Conservation (phyloP, 2,113 vertebrate species). For the Erythrocebus patas region DNA sequence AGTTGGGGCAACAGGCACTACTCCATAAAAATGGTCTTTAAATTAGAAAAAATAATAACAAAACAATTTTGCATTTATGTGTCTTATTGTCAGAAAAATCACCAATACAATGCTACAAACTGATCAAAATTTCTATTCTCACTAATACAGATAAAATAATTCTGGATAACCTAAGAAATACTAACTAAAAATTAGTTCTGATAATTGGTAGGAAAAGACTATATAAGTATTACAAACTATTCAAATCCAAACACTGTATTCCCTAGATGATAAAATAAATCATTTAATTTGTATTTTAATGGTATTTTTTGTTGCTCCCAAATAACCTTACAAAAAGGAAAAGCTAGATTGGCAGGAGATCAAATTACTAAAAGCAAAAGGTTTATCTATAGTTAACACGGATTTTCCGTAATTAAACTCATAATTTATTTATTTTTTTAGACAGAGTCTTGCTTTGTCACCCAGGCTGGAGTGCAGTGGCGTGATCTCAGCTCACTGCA, state of each 20-base stretch:
- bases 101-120: not conserved
- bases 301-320: slow-evolving; percentile 35
- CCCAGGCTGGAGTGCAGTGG: no score
- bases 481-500: no score
- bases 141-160: slow-evolving; percentile 12
- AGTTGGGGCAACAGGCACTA: no score
- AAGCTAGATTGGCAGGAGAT: not conserved
- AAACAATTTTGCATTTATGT: not conserved
- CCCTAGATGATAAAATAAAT: not conserved
- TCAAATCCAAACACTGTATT: slow-evolving; percentile 25
- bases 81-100: slow-evolving; percentile 39
- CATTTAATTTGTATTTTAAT: not conserved
- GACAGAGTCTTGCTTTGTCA: no score
- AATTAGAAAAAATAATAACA: slow-evolving; percentile 36
- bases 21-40: not conserved
- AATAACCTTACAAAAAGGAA: slow-evolving; percentile 38
- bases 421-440: not conserved
- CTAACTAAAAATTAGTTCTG: slow-evolving; percentile 9
- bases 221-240: not conserved
- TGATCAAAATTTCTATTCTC: slow-evolving; percentile 38
- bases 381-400: not conserved
- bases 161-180: slow-evolving; percentile 10
- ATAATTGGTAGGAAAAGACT: not conserved
- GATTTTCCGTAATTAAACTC: not conserved
- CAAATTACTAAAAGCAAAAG: slow-evolving; percentile 33